Conservation (phyloP, 2,888 invertebrate genomes). For the Eudemis profundana region DNA sequence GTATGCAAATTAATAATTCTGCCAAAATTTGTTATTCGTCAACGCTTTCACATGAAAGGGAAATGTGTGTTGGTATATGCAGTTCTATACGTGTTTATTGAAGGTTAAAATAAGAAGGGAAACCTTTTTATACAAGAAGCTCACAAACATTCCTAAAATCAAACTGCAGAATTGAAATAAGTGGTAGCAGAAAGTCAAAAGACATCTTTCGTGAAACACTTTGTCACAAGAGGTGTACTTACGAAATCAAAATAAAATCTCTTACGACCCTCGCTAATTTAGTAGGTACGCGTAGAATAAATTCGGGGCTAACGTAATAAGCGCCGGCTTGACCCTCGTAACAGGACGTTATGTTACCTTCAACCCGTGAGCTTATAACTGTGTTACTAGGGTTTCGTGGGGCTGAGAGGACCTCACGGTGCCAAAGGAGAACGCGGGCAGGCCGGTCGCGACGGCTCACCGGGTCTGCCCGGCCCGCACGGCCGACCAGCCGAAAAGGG, state of each 20-base stretch:
- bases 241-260: constrained; percentile 67
- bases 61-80: background rate
- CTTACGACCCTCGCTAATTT: constrained; percentile 62
- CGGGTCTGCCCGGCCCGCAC: constrained; percentile 84
- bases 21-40: constrained; percentile 19
- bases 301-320: constrained; percentile 75
- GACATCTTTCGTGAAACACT: constrained; percentile 36
- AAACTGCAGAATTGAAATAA: too few species aligned
- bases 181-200: too few species aligned
- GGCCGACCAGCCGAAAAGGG: constrained; percentile 90
- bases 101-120: background rate
- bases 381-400: constrained; percentile 78
- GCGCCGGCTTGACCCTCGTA: constrained; percentile 77
- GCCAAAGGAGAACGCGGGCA: constrained; percentile 88
- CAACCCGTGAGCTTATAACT: constrained; percentile 72
- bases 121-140: too few species aligned
- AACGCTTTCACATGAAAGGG: constrained; percentile 11
- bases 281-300: constrained; percentile 71
- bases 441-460: constrained; percentile 89
- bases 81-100: background rate
- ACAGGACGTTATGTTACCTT: constrained; percentile 72
- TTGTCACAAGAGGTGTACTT: constrained; percentile 48
- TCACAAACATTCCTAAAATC: constrained; percentile 1
- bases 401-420: constrained; percentile 85
- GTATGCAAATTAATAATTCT: constrained; percentile 45